Conservation (phyloP, 2,113 vertebrate genomes). For the Myotis brandtii region DNA sequence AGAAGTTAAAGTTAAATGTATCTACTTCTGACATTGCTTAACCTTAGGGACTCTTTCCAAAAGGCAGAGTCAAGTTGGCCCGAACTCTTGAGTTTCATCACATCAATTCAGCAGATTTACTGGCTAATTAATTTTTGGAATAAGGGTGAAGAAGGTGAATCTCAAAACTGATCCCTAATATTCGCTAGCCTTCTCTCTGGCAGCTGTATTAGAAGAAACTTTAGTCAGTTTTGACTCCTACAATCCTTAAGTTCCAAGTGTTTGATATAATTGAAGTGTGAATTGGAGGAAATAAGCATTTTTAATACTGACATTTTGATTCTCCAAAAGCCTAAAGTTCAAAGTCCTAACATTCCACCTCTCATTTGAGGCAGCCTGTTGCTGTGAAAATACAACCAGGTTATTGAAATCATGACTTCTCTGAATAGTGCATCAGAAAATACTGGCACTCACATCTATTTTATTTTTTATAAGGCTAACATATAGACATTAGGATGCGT, state of each 20-base stretch:
- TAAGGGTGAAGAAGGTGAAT: constrained; percentile 35
- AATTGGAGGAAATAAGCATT: neutral
- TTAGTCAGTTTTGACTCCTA: neutral
- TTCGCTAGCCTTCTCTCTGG: constrained; percentile 34
- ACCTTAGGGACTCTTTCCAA: neutral
- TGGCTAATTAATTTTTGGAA: constrained; percentile 56
- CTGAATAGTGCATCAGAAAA: neutral
- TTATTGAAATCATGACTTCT: constrained; percentile 37
- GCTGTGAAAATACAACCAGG: constrained; percentile 31
- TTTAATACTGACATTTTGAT: constrained; percentile 65
- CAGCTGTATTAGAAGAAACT: constrained; percentile 52
- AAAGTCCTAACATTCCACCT: neutral
- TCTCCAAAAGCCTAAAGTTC: neutral
- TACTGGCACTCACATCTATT: neutral
- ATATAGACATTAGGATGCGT: neutral
- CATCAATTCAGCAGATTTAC: neutral
- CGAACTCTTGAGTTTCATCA: neutral
- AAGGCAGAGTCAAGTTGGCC: neutral
- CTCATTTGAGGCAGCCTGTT: constrained; percentile 38
- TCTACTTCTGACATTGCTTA: neutral
- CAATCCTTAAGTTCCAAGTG: constrained; percentile 45
- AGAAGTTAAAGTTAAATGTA: constrained; percentile 12
- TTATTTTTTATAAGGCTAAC: neutral
- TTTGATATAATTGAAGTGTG: constrained; percentile 34
- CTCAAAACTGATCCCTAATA: constrained; percentile 58